A percentile compares a stretch with the other conserved stretches of the same genome.
These are phyloP conservation scores for Euproctis similis DNA, from an alignment of 2,888 invertebrate species.

Conservation along the genomic window DNA sequence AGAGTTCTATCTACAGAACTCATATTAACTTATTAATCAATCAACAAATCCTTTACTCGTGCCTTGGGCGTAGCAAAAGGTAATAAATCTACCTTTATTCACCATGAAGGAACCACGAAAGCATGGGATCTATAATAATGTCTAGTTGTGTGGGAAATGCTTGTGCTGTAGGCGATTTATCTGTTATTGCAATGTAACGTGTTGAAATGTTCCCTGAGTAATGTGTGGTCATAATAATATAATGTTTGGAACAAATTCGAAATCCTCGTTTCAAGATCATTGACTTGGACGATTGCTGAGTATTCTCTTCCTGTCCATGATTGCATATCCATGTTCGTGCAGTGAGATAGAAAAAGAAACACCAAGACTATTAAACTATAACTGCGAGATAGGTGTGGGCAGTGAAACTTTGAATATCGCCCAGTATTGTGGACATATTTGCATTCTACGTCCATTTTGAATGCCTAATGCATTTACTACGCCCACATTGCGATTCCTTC, in stretches of 20 bases:
- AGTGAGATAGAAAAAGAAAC: conserved; percentile 31
- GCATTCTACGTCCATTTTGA: conserved; percentile 39
- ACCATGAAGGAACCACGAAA: conserved; percentile 27
- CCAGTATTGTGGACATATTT: conserved; percentile 37
- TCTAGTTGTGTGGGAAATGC: conserved; percentile 44
- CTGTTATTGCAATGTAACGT: conserved; percentile 40
- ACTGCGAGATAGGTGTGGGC: conserved; percentile 36
- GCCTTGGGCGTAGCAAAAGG: conserved; percentile 38
- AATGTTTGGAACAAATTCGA: not conserved
- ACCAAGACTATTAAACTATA: conserved; percentile 32
- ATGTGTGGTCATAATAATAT: conserved; percentile 10
- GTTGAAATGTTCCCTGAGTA: conserved; percentile 33
- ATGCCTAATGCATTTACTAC: conserved; percentile 38
- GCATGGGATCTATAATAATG: conserved; percentile 43
- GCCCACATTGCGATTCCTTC: conserved; percentile 36
- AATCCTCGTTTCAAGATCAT: conserved; percentile 13
- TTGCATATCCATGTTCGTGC: conserved; percentile 44
- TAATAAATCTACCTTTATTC: conserved; percentile 36
- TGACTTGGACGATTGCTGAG: conserved; percentile 21
- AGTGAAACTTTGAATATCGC: conserved; percentile 26
- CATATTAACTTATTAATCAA: conserved; percentile 46
- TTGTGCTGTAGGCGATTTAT: conserved; percentile 30
- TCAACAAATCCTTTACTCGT: conserved; percentile 42
- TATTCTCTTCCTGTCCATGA: conserved; percentile 27
- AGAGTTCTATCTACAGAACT: too few relatives aligned